These are phyloP conservation scores for Apodemus speciosus DNA, from an alignment of 2,113 vertebrate species.

Conservation along the genomic window DNA sequence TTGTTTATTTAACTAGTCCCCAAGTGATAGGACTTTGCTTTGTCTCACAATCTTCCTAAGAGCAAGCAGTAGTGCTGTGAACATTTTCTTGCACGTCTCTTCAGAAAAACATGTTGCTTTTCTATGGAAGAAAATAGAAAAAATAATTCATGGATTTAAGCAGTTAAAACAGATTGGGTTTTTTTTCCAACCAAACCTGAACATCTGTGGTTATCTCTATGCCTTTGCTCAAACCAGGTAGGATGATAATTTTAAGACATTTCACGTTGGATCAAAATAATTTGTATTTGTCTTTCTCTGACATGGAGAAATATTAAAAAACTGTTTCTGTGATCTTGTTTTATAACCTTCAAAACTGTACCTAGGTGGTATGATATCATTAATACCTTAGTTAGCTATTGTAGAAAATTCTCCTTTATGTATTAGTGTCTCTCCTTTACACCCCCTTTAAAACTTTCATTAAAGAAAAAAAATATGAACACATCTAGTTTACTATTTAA, in stretches of 20 bases:
- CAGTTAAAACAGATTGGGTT: background rate
- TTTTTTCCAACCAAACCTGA: background rate
- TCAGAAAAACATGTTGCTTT: background rate
- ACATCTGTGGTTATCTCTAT: background rate
- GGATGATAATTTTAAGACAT: background rate
- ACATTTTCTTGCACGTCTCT: background rate
- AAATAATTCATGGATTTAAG: background rate
- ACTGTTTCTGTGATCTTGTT: background rate
- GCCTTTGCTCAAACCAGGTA: background rate
- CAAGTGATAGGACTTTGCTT: slow-evolving; percentile 5
- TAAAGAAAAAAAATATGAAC: background rate
- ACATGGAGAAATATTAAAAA: background rate
- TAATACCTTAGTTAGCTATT: background rate
- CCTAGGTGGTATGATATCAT: background rate
- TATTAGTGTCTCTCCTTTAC: background rate
- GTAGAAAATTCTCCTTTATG: background rate
- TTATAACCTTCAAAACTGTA: background rate
- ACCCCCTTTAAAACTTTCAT: background rate
- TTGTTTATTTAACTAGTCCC: slow-evolving; percentile 45
- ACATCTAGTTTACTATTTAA: background rate
- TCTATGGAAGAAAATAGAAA: background rate
- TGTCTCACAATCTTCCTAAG: slow-evolving; percentile 12
- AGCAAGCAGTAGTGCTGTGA: background rate
- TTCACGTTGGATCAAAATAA: background rate
- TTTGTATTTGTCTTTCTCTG: background rate